Conservation (phyloP, 2,113 vertebrate genomes). For the Astur gentilis region DNA sequence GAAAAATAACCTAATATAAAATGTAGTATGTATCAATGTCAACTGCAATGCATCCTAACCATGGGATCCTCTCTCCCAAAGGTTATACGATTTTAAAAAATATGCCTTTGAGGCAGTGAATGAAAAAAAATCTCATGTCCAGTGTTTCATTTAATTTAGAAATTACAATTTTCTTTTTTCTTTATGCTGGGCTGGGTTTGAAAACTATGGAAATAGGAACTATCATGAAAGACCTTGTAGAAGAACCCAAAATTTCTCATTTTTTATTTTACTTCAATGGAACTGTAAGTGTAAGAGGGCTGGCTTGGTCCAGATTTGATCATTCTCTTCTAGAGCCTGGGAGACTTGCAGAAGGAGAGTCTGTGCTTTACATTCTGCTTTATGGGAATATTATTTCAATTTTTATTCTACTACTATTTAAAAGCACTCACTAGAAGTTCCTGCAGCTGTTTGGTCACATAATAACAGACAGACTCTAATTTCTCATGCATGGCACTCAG, state of each 20-base stretch:
- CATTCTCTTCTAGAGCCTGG: neutral
- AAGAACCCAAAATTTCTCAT: neutral
- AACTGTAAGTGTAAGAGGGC: neutral
- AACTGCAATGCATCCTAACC: neutral
- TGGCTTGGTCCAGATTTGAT: neutral
- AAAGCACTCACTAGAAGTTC: constrained; percentile 6
- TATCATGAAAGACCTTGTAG: neutral
- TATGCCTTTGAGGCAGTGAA: neutral
- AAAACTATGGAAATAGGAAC: neutral
- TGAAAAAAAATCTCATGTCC: neutral
- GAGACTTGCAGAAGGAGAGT: neutral
- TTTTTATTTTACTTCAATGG: neutral
- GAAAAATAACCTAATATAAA: neutral
- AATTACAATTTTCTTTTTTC: neutral
- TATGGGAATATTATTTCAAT: neutral
- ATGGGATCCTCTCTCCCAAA: neutral
- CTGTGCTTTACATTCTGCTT: neutral
- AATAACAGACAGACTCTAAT: constrained; percentile 18
- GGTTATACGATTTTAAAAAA: neutral
- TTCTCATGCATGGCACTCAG: constrained; percentile 29
- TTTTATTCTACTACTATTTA: constrained; percentile 17
- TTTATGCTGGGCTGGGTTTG: neutral
- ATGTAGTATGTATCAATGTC: neutral
- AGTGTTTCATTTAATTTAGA: neutral
- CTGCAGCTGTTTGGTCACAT: constrained; percentile 26